Conservation (phyloP, 2,113 vertebrate genomes). For the Lycaon pictus region DNA sequence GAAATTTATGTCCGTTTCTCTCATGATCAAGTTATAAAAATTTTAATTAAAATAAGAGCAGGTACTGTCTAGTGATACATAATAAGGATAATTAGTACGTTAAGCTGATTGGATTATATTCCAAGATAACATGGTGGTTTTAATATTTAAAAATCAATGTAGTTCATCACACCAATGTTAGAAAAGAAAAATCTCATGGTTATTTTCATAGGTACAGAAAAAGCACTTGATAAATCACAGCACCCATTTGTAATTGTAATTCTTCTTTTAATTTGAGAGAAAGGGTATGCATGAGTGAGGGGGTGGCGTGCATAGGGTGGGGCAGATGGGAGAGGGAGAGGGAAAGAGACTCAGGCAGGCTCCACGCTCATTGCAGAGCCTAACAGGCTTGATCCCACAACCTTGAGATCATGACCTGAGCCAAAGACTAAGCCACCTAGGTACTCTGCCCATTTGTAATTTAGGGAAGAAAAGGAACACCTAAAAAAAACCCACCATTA, state of each 20-base stretch:
- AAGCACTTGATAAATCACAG: not conserved
- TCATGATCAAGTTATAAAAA: not conserved
- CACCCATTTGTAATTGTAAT: not conserved
- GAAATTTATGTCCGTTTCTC: not conserved
- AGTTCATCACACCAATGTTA: not conserved
- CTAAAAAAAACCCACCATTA: not conserved
- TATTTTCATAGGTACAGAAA: not conserved
- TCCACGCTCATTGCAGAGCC: not conserved
- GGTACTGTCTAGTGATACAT: not conserved
- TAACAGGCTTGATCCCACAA: not conserved
- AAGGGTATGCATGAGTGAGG: not conserved
- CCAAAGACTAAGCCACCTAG: not conserved
- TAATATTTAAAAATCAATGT: not conserved
- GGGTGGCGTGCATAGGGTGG: not conserved
- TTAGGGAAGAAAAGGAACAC: not conserved
- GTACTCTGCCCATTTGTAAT: not conserved
- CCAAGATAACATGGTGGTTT: not conserved
- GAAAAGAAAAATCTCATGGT: not conserved
- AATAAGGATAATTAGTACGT: not conserved
- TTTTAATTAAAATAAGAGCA: slow-evolving; percentile 29
- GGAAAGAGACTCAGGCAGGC: not conserved
- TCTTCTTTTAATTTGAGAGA: not conserved
- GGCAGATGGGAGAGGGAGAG: not conserved
- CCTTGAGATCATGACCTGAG: not conserved
- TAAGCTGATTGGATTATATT: not conserved